Evolutionary conservation across 2,113 vertebrate genomes (phyloP), one percentile per base, ranked within the genome.

Genomic region (Chrysochloris asiatica): DNA sequence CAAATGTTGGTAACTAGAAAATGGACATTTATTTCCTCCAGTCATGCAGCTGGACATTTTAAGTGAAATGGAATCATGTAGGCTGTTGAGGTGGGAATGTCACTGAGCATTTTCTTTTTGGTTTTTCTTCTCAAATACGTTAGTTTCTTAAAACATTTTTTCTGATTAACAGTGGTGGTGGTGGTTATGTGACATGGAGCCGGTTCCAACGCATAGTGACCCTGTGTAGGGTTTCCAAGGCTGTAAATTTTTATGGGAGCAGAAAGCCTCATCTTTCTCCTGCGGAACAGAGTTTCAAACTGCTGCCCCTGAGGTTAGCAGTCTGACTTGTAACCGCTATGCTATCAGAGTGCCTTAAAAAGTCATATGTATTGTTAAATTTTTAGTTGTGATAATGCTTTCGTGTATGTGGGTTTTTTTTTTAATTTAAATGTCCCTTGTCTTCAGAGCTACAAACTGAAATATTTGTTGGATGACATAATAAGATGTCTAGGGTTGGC

Each of bases 381-480:
- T 89, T 93, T 89, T 72, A 48, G 50, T 3, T 86, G 38, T 63
- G 73, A 36, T 54, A 77, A 16, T 81, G 13, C 19, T 50, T 83
- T 71, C 21, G 24, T 56, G 54, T 16, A 21, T 65, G 24, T 91
- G 69, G 65, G 56, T 36, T 89, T 72, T 69, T 76, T 21, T 6
- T 72, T 87, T 78, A 48, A 76, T 50, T 14, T 30, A 88, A 73
- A 72, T 88, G 28, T 28, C 56, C 16, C 10, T 88, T 43, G 36
- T 65, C 88, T 89, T 91, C 89, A 93, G 77, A 89, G 28, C 36
- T 78, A 77, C 12, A 50, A 67, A 50, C 5, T n/a, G 17, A 93
- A 86, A 41, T 71, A 82, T 83, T 78, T 94, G 43, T 43, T 92
- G 63, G 36, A 81, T 87, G 9, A 87, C 88, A 72, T 82, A 16